phyloP scores from a whole-genome alignment of 2,797 vertebrate genomes.

The Sebastes steindachneri region DNA sequence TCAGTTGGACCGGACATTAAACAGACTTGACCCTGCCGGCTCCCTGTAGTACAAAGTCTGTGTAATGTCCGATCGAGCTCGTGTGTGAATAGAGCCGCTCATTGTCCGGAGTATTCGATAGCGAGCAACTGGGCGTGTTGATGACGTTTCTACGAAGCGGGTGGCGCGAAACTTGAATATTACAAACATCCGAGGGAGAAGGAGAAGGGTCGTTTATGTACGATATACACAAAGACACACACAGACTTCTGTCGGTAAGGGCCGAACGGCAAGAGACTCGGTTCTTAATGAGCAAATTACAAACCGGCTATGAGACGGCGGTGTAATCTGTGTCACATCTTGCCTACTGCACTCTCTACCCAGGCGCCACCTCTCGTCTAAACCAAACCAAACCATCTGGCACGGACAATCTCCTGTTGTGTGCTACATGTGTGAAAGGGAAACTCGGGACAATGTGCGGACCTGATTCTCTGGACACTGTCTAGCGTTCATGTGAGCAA shows the following conservation, averaged over 20 bases:
- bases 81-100: not conserved
- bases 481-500: not conserved
- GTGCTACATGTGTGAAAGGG: too few species aligned
- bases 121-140: not conserved
- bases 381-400: not conserved
- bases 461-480: not conserved
- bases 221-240: too few species aligned
- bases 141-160: not conserved
- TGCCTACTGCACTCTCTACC: not conserved
- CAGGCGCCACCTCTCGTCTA: not conserved
- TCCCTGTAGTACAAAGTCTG: not conserved
- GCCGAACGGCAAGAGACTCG: not conserved
- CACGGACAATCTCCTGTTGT: too few species aligned
- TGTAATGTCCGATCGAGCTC: not conserved
- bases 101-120: not conserved
- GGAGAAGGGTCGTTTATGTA: not conserved
- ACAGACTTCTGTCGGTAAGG: not conserved
- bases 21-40: not conserved
- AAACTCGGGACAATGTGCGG: too few species aligned
- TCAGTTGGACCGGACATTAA: not conserved
- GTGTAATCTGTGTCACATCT: too few species aligned
- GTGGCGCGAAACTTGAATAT: not conserved
- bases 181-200: not conserved
- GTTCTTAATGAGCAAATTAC: not conserved
- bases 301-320: not conserved